Evolutionary conservation across 2,113 vertebrate genomes (phyloP).

Genomic region (Prochilodus magdalenae): DNA sequence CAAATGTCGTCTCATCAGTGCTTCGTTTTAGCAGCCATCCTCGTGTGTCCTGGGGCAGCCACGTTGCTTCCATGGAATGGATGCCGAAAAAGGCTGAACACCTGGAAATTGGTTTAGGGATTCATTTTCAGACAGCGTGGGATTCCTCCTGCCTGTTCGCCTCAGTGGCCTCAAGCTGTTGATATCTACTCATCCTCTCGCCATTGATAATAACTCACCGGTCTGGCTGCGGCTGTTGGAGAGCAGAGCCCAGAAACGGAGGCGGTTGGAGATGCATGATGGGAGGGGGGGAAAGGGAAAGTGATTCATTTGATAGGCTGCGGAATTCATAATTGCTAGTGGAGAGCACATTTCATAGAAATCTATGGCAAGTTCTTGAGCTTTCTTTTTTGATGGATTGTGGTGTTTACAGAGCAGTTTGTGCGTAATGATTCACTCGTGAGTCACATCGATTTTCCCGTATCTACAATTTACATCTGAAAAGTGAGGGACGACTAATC

Average conservation of each 20-base stretch:
- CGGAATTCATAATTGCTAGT: slow-evolving; percentile 18
- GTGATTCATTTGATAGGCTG: neutral
- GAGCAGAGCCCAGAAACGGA: neutral
- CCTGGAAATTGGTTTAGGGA: slow-evolving; percentile 20
- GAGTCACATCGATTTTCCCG: neutral
- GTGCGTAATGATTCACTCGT: slow-evolving; percentile 30
- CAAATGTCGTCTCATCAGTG: neutral
- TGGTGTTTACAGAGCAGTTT: slow-evolving; percentile 32
- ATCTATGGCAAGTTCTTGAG: slow-evolving; percentile 25
- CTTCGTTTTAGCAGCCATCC: neutral
- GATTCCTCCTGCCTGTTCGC: slow-evolving; percentile 1
- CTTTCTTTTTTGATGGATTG: slow-evolving; percentile 47
- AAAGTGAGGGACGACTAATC: neutral
- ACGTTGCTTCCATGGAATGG: neutral
- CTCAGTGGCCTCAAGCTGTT: slow-evolving; percentile 22
- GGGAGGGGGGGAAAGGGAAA: neutral
- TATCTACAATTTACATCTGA: slow-evolving; percentile 42
- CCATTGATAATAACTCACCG: slow-evolving; percentile 19
- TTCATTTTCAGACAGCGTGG: slow-evolving; percentile 19
- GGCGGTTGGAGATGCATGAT: neutral
- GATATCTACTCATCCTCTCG: neutral
- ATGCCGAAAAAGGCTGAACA: neutral
- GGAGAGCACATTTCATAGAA: slow-evolving; percentile 25
- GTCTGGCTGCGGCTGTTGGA: neutral
- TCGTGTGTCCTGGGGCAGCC: neutral